Evolutionary conservation across 2,113 vertebrate species (phyloP).

Genomic region (Oriolus oriolus): DNA sequence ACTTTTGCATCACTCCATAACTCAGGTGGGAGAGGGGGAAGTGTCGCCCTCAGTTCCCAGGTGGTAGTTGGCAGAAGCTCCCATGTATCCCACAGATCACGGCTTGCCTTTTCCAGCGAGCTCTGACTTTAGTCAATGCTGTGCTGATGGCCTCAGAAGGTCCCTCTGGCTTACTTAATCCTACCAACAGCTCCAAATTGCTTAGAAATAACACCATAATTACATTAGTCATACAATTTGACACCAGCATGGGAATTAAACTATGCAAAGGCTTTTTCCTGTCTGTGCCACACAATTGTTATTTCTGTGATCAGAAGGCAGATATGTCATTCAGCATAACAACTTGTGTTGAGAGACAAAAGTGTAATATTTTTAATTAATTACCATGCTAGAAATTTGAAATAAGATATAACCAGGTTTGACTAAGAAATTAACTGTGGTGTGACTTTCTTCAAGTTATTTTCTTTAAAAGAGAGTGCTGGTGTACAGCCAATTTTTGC

Average conservation of each 20-base stretch:
- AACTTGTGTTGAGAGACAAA: neutral
- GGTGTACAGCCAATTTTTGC: neutral
- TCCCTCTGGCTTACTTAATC: neutral
- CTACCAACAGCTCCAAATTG: neutral
- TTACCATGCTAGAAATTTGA: neutral
- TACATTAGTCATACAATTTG: neutral
- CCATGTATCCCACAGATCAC: neutral
- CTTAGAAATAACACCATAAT: neutral
- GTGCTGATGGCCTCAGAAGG: neutral
- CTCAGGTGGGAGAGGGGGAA: neutral
- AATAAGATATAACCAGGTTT: neutral
- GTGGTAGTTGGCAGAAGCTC: fast-evolving
- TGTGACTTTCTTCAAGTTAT: neutral
- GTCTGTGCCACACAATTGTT: neutral
- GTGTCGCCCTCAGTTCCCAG: neutral
- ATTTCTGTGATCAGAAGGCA: neutral
- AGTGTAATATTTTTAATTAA: neutral
- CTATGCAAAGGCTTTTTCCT: neutral
- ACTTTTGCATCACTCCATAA: neutral
- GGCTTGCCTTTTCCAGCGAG: neutral
- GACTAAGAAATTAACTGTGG: neutral
- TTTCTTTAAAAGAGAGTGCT: neutral
- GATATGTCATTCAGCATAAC: neutral
- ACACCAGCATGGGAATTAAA: neutral
- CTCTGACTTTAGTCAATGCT: neutral